phyloP scores from a whole-genome alignment of 2,888 invertebrate species.

The Euzophera pinguis region DNA sequence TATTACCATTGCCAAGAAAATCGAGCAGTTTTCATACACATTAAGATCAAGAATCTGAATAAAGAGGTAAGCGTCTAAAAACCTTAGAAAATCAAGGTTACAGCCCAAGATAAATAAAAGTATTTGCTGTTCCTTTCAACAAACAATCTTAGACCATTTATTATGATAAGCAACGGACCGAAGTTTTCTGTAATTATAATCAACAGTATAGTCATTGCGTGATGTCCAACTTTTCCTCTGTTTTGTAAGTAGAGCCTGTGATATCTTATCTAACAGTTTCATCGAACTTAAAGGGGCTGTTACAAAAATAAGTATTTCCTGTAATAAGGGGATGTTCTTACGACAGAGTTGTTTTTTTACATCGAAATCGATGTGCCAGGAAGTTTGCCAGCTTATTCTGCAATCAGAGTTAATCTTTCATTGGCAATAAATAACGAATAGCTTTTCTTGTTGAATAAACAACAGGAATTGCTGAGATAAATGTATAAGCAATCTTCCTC shows the following conservation, averaged over 20 bases:
- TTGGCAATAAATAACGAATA: neutral
- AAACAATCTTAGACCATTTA: too few species aligned
- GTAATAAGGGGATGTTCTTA: neutral
- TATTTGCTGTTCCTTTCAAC: too few species aligned
- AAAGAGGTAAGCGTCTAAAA: neutral
- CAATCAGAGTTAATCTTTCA: neutral
- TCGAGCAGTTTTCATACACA: neutral
- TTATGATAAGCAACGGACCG: too few species aligned
- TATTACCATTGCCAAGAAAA: neutral
- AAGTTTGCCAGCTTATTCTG: constrained; percentile 3
- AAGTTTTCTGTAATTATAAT: too few species aligned
- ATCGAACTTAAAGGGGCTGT: too few species aligned
- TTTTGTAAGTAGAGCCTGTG: too few species aligned
- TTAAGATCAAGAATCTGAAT: neutral
- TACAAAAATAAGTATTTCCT: neutral
- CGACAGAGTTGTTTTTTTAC: constrained; percentile 1
- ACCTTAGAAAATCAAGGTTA: too few species aligned
- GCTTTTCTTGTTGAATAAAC: neutral
- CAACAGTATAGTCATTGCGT: too few species aligned
- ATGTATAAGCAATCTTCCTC: too few species aligned
- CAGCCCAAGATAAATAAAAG: too few species aligned
- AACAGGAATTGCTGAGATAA: neutral
- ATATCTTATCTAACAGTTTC: too few species aligned
- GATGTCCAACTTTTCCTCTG: too few species aligned
- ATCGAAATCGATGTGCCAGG: neutral